Percentiles rank a stretch among this genome's conserved stretches.
Evolutionary conservation across 1,140 invertebrate genomes (phyloP).

Genomic region (Neotoxoptera formosana): DNA sequence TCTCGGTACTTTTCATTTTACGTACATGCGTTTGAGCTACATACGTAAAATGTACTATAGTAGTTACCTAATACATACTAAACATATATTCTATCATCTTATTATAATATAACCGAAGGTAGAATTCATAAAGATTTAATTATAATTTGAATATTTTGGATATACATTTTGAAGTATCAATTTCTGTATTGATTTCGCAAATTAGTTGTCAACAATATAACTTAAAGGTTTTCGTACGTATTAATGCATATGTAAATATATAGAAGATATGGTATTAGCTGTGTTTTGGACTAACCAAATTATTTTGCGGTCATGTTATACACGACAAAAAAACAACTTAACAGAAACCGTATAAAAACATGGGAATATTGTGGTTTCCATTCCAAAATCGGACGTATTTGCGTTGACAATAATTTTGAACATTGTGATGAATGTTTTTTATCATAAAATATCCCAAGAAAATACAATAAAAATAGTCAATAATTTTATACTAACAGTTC

Average conservation of each 20-base stretch:
- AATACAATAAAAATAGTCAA: not conserved
- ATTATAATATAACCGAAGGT: not conserved
- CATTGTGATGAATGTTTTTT: not conserved
- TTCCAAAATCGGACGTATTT: not conserved
- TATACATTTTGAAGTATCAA: not conserved
- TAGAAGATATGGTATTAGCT: not conserved
- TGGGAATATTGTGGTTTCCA: not conserved
- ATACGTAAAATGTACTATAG: not conserved
- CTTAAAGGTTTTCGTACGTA: constrained; percentile 19
- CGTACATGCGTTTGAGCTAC: not conserved
- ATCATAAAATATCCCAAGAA: not conserved
- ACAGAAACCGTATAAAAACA: constrained; percentile 33
- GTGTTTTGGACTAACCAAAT: not conserved
- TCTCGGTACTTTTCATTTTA: not conserved
- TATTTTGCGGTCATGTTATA: constrained; percentile 30
- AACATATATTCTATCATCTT: not conserved
- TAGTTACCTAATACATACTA: too few relatives aligned
- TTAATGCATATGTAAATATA: not conserved
- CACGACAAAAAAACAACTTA: not conserved
- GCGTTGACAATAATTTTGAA: not conserved
- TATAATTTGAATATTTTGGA: not conserved
- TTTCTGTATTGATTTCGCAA: constrained; percentile 34
- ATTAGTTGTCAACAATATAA: not conserved
- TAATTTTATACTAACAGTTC: not conserved
- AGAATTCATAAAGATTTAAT: not conserved